These are phyloP conservation scores for Steinernema hermaphroditum DNA, from an alignment of 2,888 invertebrate genomes.

Conservation along the genomic window DNA sequence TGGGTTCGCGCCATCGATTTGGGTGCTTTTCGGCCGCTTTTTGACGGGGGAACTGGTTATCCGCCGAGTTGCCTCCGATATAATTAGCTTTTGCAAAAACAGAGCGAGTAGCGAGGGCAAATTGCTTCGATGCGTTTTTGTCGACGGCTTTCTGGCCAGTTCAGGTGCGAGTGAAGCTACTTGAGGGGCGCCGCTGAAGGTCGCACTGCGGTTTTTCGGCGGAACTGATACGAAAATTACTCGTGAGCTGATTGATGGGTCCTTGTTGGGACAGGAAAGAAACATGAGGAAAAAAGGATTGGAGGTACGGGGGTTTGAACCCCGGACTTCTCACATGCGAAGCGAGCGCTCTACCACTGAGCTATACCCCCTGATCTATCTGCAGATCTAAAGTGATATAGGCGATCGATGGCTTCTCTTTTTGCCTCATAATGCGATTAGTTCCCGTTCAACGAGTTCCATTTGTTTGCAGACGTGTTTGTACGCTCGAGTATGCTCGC, in stretches of 20 bases:
- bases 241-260: not conserved
- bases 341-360: slow-evolving; percentile 63
- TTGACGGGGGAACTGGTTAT: not conserved
- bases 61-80: not conserved
- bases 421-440: not conserved
- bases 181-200: not conserved
- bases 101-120: not conserved
- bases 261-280: too few species aligned
- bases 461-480: slow-evolving; percentile 7
- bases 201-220: not conserved
- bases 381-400: too few species aligned
- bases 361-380: slow-evolving; percentile 44
- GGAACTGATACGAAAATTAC: slow-evolving; percentile 3
- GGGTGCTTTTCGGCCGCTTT: not conserved
- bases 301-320: slow-evolving; percentile 61
- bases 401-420: not conserved
- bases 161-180: not conserved
- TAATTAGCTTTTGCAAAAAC: slow-evolving; percentile 19
- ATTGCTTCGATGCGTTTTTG: slow-evolving; percentile 13
- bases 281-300: not conserved
- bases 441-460: slow-evolving; percentile 4
- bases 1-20: slow-evolving; percentile 30
- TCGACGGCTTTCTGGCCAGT: not conserved
- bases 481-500: not conserved
- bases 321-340: slow-evolving; percentile 63